Evolutionary conservation across 2,797 vertebrate genomes (phyloP).

Genomic region (Erethizon dorsatum): DNA sequence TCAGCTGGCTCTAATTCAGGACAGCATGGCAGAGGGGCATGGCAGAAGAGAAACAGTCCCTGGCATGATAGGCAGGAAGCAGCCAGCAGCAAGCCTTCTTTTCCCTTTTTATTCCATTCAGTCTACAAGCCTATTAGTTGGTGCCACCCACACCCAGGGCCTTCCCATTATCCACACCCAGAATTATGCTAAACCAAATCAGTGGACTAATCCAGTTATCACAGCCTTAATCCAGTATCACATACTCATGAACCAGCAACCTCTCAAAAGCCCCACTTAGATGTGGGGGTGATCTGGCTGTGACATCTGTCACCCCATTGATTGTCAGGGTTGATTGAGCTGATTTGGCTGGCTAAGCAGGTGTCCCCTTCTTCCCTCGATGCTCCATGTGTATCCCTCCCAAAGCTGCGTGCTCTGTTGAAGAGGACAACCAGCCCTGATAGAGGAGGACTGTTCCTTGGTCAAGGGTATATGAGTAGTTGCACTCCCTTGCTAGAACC

Average conservation of each 20-base stretch:
- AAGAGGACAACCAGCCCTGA: too few species aligned
- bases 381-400: too few species aligned
- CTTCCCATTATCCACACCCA: background rate
- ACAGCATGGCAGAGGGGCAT: background rate
- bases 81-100: background rate
- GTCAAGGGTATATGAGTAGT: too few species aligned
- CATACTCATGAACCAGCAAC: background rate
- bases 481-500: too few species aligned
- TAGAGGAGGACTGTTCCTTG: too few species aligned
- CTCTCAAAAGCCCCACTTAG: background rate
- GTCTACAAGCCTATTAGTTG: background rate
- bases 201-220: background rate
- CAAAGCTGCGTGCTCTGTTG: too few species aligned
- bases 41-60: background rate
- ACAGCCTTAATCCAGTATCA: background rate
- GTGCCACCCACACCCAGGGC: background rate
- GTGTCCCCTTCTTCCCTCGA: too few species aligned
- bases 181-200: background rate
- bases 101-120: background rate
- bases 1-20: background rate
- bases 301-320: too few species aligned
- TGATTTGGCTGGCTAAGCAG: too few species aligned
- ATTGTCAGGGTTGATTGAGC: too few species aligned
- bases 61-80: background rate
- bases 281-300: too few species aligned